These are phyloP conservation scores for Poliocrania exsul DNA, from an alignment of 2,797 vertebrate genomes.

Conservation along the genomic window DNA sequence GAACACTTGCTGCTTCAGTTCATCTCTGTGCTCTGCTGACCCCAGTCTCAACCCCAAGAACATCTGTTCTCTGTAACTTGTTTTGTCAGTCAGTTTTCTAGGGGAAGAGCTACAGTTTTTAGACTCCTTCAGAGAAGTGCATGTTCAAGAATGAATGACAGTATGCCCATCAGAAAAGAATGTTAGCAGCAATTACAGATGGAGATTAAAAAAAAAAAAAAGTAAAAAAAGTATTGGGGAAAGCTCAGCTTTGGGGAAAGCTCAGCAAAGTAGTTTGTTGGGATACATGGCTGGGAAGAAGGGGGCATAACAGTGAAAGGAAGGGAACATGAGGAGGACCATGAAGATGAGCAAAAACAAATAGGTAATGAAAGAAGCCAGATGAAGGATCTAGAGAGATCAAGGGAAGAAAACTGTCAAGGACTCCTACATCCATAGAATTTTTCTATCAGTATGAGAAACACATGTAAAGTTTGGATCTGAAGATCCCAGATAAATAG, in stretches of 20 bases:
- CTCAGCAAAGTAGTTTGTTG: background rate
- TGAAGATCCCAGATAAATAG: background rate
- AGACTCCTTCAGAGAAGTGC: background rate
- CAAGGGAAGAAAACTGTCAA: background rate
- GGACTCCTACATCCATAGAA: background rate
- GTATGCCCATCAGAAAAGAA: background rate
- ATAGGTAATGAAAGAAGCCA: background rate
- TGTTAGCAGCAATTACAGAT: background rate
- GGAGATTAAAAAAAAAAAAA: background rate
- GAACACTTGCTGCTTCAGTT: background rate
- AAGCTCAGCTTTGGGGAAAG: background rate
- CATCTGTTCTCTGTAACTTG: background rate
- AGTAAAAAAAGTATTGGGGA: too few species aligned
- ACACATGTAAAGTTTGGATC: fast-evolving
- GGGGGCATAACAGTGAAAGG: background rate
- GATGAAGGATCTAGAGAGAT: background rate
- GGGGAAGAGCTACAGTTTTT: background rate
- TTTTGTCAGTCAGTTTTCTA: background rate
- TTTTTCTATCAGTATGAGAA: background rate
- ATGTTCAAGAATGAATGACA: background rate
- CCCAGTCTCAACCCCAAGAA: background rate
- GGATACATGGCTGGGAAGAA: background rate
- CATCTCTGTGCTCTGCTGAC: background rate
- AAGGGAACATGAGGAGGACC: background rate
- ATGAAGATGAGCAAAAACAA: background rate